Base-by-base conservation (phyloP, 2,888 invertebrate species). In the Sphecodes monilicornis region DNA sequence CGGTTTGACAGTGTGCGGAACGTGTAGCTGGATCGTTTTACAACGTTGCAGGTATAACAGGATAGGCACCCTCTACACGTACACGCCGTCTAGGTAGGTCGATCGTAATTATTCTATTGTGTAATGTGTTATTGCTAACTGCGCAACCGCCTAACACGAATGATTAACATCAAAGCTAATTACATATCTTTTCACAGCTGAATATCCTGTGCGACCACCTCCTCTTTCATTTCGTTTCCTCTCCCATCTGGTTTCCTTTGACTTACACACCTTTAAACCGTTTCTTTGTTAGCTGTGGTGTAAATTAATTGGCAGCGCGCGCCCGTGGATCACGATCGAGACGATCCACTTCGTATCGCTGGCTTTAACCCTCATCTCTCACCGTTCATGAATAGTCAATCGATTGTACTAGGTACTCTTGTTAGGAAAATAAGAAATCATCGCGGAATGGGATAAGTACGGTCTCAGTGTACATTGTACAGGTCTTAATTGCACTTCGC, bases 111-210 rank as follows among this genome's bases (percentile, higher is more conserved):
- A 88, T 90, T 88, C 82, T 80, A 91, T 93, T 92, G 89, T 90
- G 90, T 89, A 93, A 92, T 90, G 86, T 78, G 85, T 89, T 89
- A 90, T 89, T 89, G 90, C 89, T 86, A 90, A 89, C 90, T 89
- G 88, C 90, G 89, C 87, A 89, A 88, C 88, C 86, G 88, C 87
- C 82, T 89, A 89, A 86, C 89, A 89, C 89, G 78, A 84, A 86
- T 90, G 93, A 93, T 93, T 93, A 93, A 92, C 91, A 93, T 93
- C 93, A 90, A 88, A 90, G 91, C 89, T 92, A 93, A 93, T 93
- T 93, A 93, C 91, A 87, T 89, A 86, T 89, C 82, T 82, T 89
- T 89, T 84, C 80, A 54, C 85, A 80, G 77, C 76, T 77, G 75
- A 85, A 41, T 76, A 80, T 85, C 75, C 85, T 75, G 85, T 57